Evolutionary conservation across 1,140 invertebrate genomes (phyloP), one percentile per base, ranked within the genome.

Genomic region (Pteromalus puparum): DNA sequence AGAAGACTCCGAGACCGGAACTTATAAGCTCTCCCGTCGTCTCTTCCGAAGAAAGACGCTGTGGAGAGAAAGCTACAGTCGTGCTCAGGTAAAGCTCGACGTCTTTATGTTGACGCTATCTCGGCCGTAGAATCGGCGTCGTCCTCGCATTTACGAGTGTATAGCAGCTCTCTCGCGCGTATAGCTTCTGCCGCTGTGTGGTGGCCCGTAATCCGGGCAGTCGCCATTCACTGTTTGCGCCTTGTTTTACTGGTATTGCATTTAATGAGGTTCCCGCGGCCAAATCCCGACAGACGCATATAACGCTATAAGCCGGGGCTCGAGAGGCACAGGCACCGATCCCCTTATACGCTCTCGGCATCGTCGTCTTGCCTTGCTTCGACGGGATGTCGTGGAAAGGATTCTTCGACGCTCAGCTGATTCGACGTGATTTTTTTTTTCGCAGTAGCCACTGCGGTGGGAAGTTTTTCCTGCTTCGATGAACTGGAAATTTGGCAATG

Each of bases 221-320:
- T 76, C 30, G 76, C 87, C 82, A 87, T 90, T 88, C 89, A n/a
- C 85, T 89, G 88, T 89, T 92, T 90, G 86, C 86, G 81, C 85
- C 90, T 91, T 89, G 89, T 90, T 91, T 92, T 91, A 91, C 88
- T 90, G 87, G 88, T 90, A 91, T 90, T 91, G 87, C 90, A 91
- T 91, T 91, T 90, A 90, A 91, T 85, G 85, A 90, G 87, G 87
- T 89, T 89, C 85, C 73, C 67, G 24, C 46, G 24, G 13, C 30
- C 0, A 80, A 79, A 72, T 65, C 48, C 76, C 21, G 4, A 28
- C 30, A 26, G 67, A n/a, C 53, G 53, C 18, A 61, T 61, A 48
- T 12, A 48, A 6, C 24, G 2, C 2, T 1, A 12, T 65, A 80
- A 81, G 34, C 78, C 34, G 48, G 2, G 53, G 21, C 46, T 10